Base-by-base conservation (phyloP, 2,113 vertebrate genomes). In the Nestor notabilis region DNA sequence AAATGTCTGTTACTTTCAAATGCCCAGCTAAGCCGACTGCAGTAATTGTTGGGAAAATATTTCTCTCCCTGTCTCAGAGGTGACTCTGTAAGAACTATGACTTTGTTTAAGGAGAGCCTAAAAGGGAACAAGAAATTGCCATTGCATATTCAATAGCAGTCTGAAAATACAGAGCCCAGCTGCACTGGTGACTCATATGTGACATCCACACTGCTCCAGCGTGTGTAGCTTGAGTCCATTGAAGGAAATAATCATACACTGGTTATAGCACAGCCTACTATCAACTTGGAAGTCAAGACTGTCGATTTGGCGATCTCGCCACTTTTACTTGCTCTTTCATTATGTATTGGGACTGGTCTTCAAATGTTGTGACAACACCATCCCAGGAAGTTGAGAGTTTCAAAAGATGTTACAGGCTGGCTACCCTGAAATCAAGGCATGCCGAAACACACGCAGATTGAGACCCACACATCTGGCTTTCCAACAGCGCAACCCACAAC, bases 1-100 rank as follows among this genome's bases (percentile, higher is more conserved):
- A 71, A 50, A 95, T 93, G 91, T 91, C 95, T 78, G 35, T 88
- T 56, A 75, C 89, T 95, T 89, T 91, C 77, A 78, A 83, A 76
- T 35, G 60, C 27, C 58, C 47, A 65, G 69, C 88, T 70, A 71
- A 53, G 88, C 91, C 6, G 13, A 79, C 77, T 82, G 80, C 89
- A 77, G 58, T 97, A 49, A 83, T 87, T 91, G 93, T 96, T 97
- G 95, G 88, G 76, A 66, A 79, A 97, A 82, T 65, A 76, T 87
- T 96, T 95, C 90, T 87, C 56, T 94, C 82, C 76, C 91, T 88
- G 93, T 85, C 37, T 76, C 77, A 4, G 43, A 85, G 91, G 82
- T 79, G 53, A 69, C 19, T 76, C 72, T 82, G 82, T 89, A 94
- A 97, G 94, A 93, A 72, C 94, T 74, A 85, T 79, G 91, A 91